Evolutionary conservation across 2,888 invertebrate species (phyloP).

Genomic region (Chalcis sispes): DNA sequence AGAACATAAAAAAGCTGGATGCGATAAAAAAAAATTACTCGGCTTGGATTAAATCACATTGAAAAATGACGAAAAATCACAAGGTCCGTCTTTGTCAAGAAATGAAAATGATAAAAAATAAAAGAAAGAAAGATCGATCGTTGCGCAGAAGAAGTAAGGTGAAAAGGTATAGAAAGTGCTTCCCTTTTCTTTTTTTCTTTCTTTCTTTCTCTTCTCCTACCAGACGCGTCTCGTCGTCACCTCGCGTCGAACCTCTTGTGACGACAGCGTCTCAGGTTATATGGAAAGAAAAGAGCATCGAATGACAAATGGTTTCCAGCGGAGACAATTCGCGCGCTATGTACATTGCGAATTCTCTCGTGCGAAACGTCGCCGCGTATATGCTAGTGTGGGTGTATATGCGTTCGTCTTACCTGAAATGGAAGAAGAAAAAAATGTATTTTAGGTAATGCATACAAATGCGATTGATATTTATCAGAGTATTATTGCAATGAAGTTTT

Average conservation of each 20-base stretch:
- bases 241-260: not conserved
- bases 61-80: conserved; percentile 38
- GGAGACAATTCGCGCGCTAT: not conserved
- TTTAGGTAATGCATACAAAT: no score
- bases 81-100: conserved; percentile 14
- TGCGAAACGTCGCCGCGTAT: not conserved
- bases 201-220: not conserved
- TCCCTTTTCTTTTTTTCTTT: no score
- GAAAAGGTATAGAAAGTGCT: no score
- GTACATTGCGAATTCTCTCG: not conserved
- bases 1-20: not conserved
- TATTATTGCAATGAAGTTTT: no score
- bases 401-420: conserved; percentile 28
- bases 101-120: not conserved
- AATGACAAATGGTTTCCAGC: conserved; percentile 55
- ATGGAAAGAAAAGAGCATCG: conserved; percentile 7
- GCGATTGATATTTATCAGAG: no score
- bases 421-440: not conserved
- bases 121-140: conserved; percentile 26
- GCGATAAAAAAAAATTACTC: not conserved
- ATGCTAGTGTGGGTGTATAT: not conserved
- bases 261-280: not conserved
- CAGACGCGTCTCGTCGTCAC: not conserved
- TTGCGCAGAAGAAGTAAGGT: not conserved
- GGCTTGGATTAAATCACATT: not conserved